Evolutionary conservation across 2,888 invertebrate species (phyloP).

Genomic region (Argynnis bischoffii): DNA sequence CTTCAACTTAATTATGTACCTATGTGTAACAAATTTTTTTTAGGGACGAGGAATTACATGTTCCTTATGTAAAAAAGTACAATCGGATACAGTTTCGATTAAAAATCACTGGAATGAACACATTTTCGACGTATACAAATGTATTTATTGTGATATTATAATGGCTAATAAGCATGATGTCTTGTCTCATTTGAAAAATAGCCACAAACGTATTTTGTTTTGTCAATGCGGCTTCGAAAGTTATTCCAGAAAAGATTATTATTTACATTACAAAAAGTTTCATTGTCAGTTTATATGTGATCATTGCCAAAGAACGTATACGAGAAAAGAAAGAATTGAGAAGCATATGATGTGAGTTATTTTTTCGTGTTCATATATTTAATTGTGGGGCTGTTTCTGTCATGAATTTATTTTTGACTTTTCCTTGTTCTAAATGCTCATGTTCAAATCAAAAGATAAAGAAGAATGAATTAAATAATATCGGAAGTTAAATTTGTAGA

Average conservation of each 20-base stretch:
- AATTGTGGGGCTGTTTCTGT: no score
- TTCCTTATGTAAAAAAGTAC: neutral
- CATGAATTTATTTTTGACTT: no score
- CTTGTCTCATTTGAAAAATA: neutral
- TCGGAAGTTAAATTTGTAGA: no score
- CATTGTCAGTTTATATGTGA: conserved; percentile 6
- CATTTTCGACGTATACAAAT: neutral
- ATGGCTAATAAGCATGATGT: neutral
- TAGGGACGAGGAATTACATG: neutral
- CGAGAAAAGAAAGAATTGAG: neutral
- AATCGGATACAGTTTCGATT: neutral
- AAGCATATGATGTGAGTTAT: conserved; percentile 8
- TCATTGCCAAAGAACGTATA: neutral
- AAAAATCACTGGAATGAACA: conserved; percentile 4
- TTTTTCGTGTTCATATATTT: neutral
- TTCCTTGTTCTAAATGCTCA: no score
- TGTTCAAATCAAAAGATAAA: no score
- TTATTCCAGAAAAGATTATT: neutral
- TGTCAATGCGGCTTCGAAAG: conserved; percentile 8
- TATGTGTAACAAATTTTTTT: no score
- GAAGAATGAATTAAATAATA: no score
- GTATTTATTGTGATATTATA: conserved; percentile 3
- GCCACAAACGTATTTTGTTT: neutral
- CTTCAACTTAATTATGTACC: no score
- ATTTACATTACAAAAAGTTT: neutral